phyloP scores from a whole-genome alignment of 2,797 vertebrate genomes.

The Anabacerthia variegaticeps region DNA sequence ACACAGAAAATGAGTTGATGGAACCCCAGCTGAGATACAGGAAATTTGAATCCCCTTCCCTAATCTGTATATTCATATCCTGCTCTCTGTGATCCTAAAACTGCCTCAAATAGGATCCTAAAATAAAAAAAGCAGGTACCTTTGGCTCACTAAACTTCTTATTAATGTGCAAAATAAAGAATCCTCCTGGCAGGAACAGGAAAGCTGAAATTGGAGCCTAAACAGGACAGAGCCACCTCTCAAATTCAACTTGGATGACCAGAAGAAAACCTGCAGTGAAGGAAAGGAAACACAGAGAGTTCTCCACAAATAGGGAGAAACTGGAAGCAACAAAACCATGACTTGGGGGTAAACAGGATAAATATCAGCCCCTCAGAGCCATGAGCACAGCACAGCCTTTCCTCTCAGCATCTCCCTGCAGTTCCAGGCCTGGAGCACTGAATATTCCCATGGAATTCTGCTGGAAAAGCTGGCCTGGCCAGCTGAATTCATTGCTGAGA shows the following conservation, averaged over 20 bases:
- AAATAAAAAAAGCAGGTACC: neutral
- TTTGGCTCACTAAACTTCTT: neutral
- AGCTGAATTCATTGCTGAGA: too few species aligned
- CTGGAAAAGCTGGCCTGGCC: neutral
- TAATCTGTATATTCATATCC: neutral
- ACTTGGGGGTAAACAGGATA: neutral
- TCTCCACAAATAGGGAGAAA: neutral
- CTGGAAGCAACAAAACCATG: neutral
- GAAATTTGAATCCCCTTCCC: neutral
- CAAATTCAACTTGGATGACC: neutral
- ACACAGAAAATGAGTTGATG: too few species aligned
- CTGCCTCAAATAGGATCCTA: neutral
- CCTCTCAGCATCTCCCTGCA: fast-evolving
- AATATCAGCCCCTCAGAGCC: neutral
- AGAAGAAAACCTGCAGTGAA: neutral
- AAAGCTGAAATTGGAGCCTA: neutral
- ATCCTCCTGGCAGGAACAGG: neutral
- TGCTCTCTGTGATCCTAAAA: neutral
- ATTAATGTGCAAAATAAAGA: neutral
- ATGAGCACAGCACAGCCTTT: neutral
- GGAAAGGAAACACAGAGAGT: fast-evolving
- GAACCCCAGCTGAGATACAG: neutral
- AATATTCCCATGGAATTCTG: neutral
- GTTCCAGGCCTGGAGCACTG: fast-evolving
- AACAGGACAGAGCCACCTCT: neutral